Conservation (phyloP, 2,888 invertebrate species). For the Phaedon cochleariae region DNA sequence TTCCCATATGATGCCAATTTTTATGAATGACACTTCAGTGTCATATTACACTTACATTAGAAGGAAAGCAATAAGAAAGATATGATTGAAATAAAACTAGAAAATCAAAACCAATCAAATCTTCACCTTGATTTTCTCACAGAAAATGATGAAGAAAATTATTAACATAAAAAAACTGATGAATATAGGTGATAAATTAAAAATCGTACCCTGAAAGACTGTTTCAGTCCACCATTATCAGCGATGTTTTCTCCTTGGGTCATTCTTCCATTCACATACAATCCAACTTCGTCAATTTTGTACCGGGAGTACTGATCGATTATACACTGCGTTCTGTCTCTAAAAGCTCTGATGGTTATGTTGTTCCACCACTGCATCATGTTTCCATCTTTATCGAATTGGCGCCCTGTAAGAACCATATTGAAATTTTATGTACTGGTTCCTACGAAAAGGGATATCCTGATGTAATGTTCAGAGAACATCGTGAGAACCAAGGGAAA, state of each 20-base stretch:
- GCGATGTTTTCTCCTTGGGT: slow-evolving; percentile 93
- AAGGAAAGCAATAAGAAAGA: no score
- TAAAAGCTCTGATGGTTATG: slow-evolving; percentile 80
- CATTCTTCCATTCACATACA: slow-evolving; percentile 76
- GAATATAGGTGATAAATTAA: no score
- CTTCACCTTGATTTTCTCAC: no score
- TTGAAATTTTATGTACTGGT: not conserved
- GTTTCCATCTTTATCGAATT: slow-evolving; percentile 90
- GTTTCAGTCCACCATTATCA: slow-evolving; percentile 91
- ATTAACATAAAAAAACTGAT: not conserved
- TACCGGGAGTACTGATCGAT: slow-evolving; percentile 88
- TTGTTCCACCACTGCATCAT: slow-evolving; percentile 95
- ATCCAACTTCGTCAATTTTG: slow-evolving; percentile 79
- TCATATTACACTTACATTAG: no score
- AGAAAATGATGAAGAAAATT: no score
- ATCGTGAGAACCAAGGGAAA: no score
- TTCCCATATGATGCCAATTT: no score
- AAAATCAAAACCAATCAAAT: no score
- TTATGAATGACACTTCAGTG: no score
- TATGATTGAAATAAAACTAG: no score
- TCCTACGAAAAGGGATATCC: no score
- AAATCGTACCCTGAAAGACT: slow-evolving; percentile 79
- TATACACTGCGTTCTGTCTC: slow-evolving; percentile 83
- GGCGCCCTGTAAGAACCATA: slow-evolving; percentile 73
- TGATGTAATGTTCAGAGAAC: no score